Percentiles rank a stretch among this genome's conserved stretches.
phyloP scores from a whole-genome alignment of 2,888 invertebrate genomes.

The Drosophila acutilabella region DNA sequence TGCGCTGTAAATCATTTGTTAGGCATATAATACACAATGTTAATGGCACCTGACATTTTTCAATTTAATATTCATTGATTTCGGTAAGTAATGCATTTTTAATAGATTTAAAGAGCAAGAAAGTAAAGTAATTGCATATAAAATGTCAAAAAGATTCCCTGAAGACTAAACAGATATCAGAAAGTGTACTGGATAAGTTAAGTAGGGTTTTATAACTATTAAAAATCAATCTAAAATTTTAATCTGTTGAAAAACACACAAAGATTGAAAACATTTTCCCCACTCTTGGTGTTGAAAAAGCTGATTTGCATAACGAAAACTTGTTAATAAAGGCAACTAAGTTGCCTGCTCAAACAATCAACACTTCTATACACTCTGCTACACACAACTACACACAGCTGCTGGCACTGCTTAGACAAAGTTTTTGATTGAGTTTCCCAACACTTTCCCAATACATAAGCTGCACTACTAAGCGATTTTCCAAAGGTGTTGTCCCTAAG shows the following conservation, averaged over 20 bases:
- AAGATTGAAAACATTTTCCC: too few species aligned
- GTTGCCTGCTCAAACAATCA: constrained; percentile 39
- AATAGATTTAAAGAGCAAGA: constrained; percentile 24
- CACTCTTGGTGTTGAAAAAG: background rate
- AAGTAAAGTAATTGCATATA: too few species aligned
- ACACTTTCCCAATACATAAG: constrained; percentile 33
- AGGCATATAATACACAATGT: constrained; percentile 37
- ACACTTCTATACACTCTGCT: constrained; percentile 5
- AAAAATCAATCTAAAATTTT: too few species aligned
- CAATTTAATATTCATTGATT: constrained; percentile 71
- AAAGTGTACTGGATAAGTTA: too few species aligned
- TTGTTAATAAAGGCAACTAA: constrained; percentile 58
- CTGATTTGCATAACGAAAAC: constrained; percentile 56
- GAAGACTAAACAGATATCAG: too few species aligned
- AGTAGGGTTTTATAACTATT: too few species aligned
- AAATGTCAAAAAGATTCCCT: too few species aligned
- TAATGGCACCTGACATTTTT: constrained; percentile 55
- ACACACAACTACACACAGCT: constrained; percentile 16
- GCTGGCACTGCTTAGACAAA: constrained; percentile 50
- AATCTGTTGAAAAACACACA: too few species aligned
- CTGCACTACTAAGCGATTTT: constrained; percentile 29
- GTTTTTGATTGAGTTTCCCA: constrained; percentile 55
- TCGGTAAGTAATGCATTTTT: constrained; percentile 65
- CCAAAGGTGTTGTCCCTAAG: constrained; percentile 44
- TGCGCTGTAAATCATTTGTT: constrained; percentile 33